Percentiles rank a stretch among this genome's conserved stretches.
Conservation (phyloP, 2,888 invertebrate genomes). For the Ptychoptera contaminata region DNA sequence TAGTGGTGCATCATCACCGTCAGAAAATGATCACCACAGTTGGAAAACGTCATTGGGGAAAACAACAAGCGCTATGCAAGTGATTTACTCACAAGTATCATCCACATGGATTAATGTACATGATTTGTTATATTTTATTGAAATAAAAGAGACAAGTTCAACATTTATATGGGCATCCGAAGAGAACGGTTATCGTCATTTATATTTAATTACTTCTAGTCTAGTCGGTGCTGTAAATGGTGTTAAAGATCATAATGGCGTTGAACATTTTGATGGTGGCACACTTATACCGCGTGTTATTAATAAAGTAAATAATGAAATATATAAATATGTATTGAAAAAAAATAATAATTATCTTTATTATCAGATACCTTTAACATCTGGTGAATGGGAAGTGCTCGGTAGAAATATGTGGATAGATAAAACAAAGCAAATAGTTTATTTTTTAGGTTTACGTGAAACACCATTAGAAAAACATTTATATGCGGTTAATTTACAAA, state of each 20-base stretch:
- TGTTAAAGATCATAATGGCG: conserved; percentile 31
- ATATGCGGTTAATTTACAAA: conserved; percentile 62
- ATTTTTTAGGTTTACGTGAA: conserved; percentile 81
- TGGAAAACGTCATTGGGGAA: conserved; percentile 29
- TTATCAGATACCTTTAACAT: conserved; percentile 51
- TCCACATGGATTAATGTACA: conserved; percentile 91
- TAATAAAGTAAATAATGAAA: conserved; percentile 33
- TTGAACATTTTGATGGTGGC: conserved; percentile 17
- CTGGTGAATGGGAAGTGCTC: conserved; percentile 88
- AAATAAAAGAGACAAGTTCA: conserved; percentile 30
- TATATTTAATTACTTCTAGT: conserved; percentile 62
- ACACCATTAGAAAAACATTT: conserved; percentile 85
- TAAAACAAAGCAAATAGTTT: conserved; percentile 57
- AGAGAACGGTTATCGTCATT: conserved; percentile 75
- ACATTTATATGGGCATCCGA: conserved; percentile 87
- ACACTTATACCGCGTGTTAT: conserved; percentile 42
- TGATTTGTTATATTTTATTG: conserved; percentile 72
- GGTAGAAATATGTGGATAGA: conserved; percentile 82
- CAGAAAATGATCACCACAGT: conserved; percentile 23
- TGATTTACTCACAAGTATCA: conserved; percentile 34
- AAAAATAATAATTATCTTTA: neutral
- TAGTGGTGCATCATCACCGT: conserved; percentile 32
- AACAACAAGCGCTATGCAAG: conserved; percentile 26
- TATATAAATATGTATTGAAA: neutral
- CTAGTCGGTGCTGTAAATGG: conserved; percentile 37